These are phyloP conservation scores for Brachionus asplanchnoidis DNA, from an alignment of 1,140 invertebrate species.

Conservation along the genomic window DNA sequence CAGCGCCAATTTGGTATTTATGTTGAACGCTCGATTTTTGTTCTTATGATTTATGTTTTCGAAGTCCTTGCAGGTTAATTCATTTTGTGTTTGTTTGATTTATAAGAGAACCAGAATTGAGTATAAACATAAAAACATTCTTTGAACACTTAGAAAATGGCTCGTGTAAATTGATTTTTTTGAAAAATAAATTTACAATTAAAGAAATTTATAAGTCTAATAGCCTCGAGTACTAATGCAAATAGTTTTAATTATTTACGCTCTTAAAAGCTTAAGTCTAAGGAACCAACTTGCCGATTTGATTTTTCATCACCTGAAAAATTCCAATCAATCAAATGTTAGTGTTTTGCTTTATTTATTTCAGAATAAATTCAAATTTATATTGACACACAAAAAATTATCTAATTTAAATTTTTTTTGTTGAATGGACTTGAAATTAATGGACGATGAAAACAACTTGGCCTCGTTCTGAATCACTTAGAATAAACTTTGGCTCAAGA, in stretches of 20 bases:
- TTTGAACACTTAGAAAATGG: neutral
- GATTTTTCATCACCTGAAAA: neutral
- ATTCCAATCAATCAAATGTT: neutral
- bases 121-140: conserved; percentile 7
- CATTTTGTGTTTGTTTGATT: conserved; percentile 8
- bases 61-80: conserved; percentile 28
- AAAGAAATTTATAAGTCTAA: conserved; percentile 29
- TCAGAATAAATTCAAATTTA: neutral
- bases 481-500: neutral
- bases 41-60: neutral
- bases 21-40: neutral
- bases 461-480: neutral
- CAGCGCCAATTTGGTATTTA: neutral
- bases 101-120: neutral
- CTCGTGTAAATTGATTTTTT: conserved; percentile 33
- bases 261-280: neutral
- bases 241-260: conserved; percentile 1
- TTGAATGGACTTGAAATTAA: neutral
- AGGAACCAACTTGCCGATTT: neutral
- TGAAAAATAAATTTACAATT: neutral
- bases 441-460: neutral
- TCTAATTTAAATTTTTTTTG: neutral
- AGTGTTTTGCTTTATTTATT: neutral
- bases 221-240: neutral
- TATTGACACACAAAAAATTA: neutral